Evolutionary conservation across 2,888 invertebrate species (phyloP), one percentile per base, ranked within the genome.

Genomic region (Xanthia icteritia): DNA sequence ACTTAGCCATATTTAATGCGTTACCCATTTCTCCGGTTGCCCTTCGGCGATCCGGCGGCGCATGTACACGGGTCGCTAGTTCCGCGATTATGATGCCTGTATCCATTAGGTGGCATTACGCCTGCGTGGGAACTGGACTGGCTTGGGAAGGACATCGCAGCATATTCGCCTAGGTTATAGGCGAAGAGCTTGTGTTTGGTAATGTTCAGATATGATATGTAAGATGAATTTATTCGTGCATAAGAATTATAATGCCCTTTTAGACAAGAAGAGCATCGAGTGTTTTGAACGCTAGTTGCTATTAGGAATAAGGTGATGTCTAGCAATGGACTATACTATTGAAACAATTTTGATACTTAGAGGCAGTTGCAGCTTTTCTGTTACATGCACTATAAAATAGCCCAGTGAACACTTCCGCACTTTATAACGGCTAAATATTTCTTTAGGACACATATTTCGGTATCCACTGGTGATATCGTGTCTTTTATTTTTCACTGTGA

Each of bases 61-160:
- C 77, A 69, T 85, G 70, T 71, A 54, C 61, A 80, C 42, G 63
- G 56, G 72, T 45, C 82, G 51, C 74, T 73, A 80, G 83, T 72
- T 82, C 77, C 79, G 79, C 85, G 91, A 89, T 90, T 90, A 91
- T 91, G 89, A 89, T 90, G 88, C 84, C 77, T 73, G 88, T 86
- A 85, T 80, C 88, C 82, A 89, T 89, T 86, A 89, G 86, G 69
- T 79, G 84, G 89, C 78, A 89, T 89, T 93, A 93, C 87, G 86
- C 81, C 88, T 85, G 89, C 94, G 94, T 94, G 94, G 92, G 94
- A 94, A 94, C 91, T 93, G 86, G 91, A 91, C 87, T 93, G 89
- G 89, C 87, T 86, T 80, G 71, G 71, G 90, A 90, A 91, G 91
- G 89, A 89, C 90, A 84, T 54, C 68, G 73, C 71, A 74, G 79